phyloP scores from a whole-genome alignment of 30 jellyfish, hydroid and myxozoan species.

The Turritopsis dohrnii region DNA sequence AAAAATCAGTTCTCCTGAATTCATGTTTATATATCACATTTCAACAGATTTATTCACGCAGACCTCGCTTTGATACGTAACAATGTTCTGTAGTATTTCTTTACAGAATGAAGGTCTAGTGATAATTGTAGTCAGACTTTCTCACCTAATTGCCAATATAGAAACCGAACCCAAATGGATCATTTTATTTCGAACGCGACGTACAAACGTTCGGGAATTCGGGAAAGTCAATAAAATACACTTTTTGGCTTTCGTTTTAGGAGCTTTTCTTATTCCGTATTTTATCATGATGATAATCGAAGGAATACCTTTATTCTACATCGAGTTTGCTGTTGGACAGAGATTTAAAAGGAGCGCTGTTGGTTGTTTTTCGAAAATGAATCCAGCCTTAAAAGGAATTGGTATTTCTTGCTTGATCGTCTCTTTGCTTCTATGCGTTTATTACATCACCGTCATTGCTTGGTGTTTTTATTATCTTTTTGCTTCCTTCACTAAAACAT shows the following conservation, averaged over 20 bases:
- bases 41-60: no score
- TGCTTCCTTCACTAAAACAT: slow-evolving; percentile 50
- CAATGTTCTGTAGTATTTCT: background rate
- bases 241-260: slow-evolving; percentile 19
- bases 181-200: background rate
- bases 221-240: no score
- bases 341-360: slow-evolving; percentile 74
- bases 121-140: no score
- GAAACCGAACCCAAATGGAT: no score
- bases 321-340: slow-evolving; percentile 89
- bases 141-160: no score
- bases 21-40: no score
- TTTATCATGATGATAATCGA: slow-evolving; percentile 87
- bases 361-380: slow-evolving; percentile 70
- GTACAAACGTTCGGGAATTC: background rate
- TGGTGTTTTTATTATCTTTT: slow-evolving; percentile 81
- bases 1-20: no score
- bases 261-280: slow-evolving; percentile 84
- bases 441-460: slow-evolving; percentile 72
- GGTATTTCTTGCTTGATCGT: slow-evolving; percentile 78
- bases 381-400: slow-evolving; percentile 77
- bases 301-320: slow-evolving; percentile 83
- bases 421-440: slow-evolving; percentile 69
- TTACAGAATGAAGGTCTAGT: no score
- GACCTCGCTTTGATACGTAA: background rate